Base-by-base conservation (phyloP, 2,113 vertebrate genomes). In the Trematomus loennbergii region DNA sequence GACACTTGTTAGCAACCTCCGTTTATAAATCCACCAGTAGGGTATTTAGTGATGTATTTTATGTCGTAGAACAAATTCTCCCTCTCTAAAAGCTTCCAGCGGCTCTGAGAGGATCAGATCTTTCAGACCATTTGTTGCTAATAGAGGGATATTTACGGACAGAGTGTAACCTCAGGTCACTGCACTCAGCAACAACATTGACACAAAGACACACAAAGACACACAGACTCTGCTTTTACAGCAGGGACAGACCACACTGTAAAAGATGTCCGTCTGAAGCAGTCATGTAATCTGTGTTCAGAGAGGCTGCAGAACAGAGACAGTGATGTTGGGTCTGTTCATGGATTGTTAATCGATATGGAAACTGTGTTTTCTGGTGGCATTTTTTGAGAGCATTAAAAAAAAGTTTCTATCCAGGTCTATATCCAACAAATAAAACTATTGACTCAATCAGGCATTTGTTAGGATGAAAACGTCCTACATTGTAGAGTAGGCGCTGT, bases 111-210 rank as follows among this genome's bases (percentile, higher is more conserved):
- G 82, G 77, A 79, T 78, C 73, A 9, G 48, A 82, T 78, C 89
- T 79, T 82, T 88, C 86, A 80, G 81, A 86, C 64, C 87, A 90
- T 88, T 91, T 87, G 80, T 71, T 80, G 80, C 90, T 91, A 90
- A 91, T 86, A 89, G 72, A 86, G 81, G 75, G 79, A 86, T 84
- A 86, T 89, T 91, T 89, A 81, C 70, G 60, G 83, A 82, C 81
- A 80, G 87, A 54, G 85, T 70, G 82, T 74, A 86, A 69, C 15
- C 76, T 18, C 77, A 79, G 87, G 82, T 93, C 77, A 87, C 79
- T 90, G 84, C 87, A 87, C 89, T 88, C 89, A 66, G 81, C 74
- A 83, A 85, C 82, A 87, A 86, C 87, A 87, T 79, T 57, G 50
- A 77, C 78, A 73, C 83, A 83, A 79, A 84, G 81, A 82, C 72